These are phyloP conservation scores for Pterocles orientalis DNA, from an alignment of 2,113 vertebrate species.

Conservation along the genomic window DNA sequence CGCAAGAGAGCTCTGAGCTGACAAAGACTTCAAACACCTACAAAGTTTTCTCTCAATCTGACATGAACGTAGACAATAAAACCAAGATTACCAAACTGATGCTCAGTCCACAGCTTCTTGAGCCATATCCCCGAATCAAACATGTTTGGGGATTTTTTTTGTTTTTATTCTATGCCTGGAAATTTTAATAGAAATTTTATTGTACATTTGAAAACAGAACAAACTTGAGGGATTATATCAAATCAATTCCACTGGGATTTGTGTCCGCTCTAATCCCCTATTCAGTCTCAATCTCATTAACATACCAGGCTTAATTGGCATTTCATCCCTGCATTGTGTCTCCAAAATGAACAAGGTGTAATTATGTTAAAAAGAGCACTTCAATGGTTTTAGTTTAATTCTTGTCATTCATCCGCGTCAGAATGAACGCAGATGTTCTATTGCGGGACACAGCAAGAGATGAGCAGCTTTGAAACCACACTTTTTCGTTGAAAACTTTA, in stretches of 20 bases:
- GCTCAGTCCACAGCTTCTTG: slow-evolving; percentile 5
- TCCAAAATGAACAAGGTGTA: slow-evolving; percentile 78
- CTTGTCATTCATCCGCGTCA: slow-evolving; percentile 77
- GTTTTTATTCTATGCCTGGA: slow-evolving; percentile 3
- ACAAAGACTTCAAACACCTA: not conserved
- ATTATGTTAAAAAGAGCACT: slow-evolving; percentile 78
- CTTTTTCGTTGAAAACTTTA: slow-evolving; percentile 72
- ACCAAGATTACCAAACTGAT: not conserved
- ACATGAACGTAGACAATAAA: not conserved
- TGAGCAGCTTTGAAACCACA: slow-evolving; percentile 70
- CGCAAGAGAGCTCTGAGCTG: not conserved
- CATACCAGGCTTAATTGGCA: slow-evolving; percentile 79
- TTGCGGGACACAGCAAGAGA: slow-evolving; percentile 64
- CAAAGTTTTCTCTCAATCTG: not conserved
- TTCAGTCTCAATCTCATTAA: slow-evolving; percentile 77
- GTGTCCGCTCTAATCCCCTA: slow-evolving; percentile 68
- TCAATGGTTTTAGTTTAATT: slow-evolving; percentile 61
- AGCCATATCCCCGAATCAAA: not conserved
- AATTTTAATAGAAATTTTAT: slow-evolving; percentile 39
- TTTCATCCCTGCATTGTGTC: slow-evolving; percentile 81
- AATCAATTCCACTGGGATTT: slow-evolving; percentile 69
- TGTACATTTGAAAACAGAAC: slow-evolving; percentile 61
- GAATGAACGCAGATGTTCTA: slow-evolving; percentile 82
- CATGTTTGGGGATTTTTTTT: not conserved
- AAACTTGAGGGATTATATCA: slow-evolving; percentile 66